phyloP scores from a whole-genome alignment of 1,140 invertebrate genomes.

The Lutraria rhynchaena region DNA sequence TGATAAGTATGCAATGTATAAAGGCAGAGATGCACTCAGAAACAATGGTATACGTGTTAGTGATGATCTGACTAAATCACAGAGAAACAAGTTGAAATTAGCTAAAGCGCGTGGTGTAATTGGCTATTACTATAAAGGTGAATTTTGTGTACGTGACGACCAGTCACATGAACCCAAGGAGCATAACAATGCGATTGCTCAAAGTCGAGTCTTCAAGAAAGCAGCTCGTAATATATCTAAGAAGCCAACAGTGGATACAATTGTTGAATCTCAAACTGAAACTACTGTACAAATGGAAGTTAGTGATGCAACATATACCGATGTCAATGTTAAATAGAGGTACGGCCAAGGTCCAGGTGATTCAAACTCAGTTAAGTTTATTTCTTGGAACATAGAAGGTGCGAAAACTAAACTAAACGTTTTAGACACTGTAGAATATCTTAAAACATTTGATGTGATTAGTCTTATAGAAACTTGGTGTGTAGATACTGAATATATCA shows the following conservation, averaged over 20 bases:
- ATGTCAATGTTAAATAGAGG: not conserved
- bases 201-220: not conserved
- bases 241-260: not conserved
- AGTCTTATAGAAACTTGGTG: conserved; percentile 13
- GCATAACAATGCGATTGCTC: not conserved
- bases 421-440: not conserved
- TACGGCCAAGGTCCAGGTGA: conserved; percentile 13
- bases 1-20: not conserved
- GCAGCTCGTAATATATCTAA: not conserved
- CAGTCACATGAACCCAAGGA: not conserved
- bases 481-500: not conserved
- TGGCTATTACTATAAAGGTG: conserved; percentile 25
- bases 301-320: not conserved
- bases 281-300: not conserved
- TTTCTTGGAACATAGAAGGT: conserved; percentile 20
- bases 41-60: not conserved
- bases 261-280: not conserved
- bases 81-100: not conserved
- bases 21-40: not conserved
- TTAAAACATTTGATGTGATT: conserved; percentile 16
- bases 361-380: not conserved
- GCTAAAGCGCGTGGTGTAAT: not conserved
- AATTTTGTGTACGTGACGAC: too few relatives aligned
- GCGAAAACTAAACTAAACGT: conserved; percentile 1
- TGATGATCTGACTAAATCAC: not conserved